phyloP scores from a whole-genome alignment of 2,113 vertebrate genomes.

The Caracal caracal region DNA sequence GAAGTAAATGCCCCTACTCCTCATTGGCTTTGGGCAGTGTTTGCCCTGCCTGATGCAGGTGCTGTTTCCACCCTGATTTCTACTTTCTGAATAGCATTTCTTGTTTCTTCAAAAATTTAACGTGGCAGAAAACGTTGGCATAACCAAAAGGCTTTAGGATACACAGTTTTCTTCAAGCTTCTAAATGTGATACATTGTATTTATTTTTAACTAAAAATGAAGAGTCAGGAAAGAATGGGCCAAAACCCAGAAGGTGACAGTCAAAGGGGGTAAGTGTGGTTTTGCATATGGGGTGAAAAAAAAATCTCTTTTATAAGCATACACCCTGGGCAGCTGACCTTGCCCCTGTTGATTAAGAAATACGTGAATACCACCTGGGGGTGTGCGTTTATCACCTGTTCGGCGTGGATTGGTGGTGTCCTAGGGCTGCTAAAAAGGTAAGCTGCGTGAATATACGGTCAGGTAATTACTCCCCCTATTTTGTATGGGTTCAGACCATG shows the following conservation, averaged over 20 bases:
- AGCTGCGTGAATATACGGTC: not conserved
- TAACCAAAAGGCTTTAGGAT: not conserved
- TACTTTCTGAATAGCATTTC: not conserved
- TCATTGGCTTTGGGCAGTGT: not conserved
- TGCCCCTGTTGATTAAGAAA: not conserved
- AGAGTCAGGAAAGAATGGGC: not conserved
- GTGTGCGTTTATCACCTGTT: not conserved
- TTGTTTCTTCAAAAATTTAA: not conserved
- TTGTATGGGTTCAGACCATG: not conserved
- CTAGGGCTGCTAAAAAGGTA: not conserved
- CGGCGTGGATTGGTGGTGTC: not conserved
- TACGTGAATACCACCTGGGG: not conserved
- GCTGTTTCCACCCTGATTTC: not conserved
- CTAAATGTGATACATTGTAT: not conserved
- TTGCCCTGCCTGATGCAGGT: not conserved
- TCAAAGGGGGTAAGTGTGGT: not conserved
- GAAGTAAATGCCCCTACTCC: not conserved
- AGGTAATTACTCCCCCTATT: not conserved
- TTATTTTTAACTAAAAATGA: not conserved
- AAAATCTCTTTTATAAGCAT: fast-evolving
- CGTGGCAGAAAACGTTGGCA: not conserved
- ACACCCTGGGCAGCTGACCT: not conserved
- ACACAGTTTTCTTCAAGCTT: not conserved
- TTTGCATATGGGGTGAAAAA: not conserved
- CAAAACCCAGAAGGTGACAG: not conserved